Evolutionary conservation across 2,888 invertebrate species (phyloP).

Genomic region (Cerceris rybyensis): DNA sequence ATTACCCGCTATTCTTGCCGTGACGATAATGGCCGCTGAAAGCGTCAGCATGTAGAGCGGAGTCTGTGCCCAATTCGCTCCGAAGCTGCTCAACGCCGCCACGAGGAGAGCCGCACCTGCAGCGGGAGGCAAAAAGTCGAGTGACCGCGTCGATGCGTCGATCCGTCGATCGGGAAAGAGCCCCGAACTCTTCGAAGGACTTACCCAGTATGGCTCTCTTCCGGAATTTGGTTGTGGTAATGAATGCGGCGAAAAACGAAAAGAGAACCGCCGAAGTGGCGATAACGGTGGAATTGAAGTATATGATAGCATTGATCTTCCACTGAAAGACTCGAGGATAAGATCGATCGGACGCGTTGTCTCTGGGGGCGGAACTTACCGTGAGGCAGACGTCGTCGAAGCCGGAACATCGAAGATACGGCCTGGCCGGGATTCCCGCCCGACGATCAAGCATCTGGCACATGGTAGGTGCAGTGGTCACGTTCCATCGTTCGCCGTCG

Average conservation of each 20-base stretch:
- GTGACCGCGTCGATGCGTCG: constrained; percentile 1
- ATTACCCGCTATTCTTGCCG: constrained; percentile 75
- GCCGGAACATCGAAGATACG: constrained; percentile 34
- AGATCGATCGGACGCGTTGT: not conserved
- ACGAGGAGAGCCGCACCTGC: constrained; percentile 71
- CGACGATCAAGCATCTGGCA: constrained; percentile 80
- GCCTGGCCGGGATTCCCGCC: constrained; percentile 34
- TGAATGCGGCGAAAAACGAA: constrained; percentile 68
- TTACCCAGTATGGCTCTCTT: constrained; percentile 72
- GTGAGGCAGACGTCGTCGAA: constrained; percentile 44
- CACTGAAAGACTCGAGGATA: constrained; percentile 66
- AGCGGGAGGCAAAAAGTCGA: constrained; percentile 39
- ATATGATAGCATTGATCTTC: constrained; percentile 69
- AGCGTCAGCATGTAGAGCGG: constrained; percentile 76
- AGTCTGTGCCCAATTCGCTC: constrained; percentile 76
- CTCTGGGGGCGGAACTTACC: constrained; percentile 34
- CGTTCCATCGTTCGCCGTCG: constrained; percentile 70
- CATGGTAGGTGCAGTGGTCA: constrained; percentile 77
- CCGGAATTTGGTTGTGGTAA: constrained; percentile 62
- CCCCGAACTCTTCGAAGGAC: not conserved
- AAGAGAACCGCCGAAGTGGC: constrained; percentile 74
- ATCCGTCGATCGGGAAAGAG: not conserved
- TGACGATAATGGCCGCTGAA: constrained; percentile 74
- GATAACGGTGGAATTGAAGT: constrained; percentile 77
- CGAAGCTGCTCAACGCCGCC: constrained; percentile 74